A percentile compares a stretch with the other conserved stretches of the same genome.
Evolutionary conservation across 37 sponge, comb jelly and placozoan species (phyloP).

Genomic region (Sycon ciliatum): DNA sequence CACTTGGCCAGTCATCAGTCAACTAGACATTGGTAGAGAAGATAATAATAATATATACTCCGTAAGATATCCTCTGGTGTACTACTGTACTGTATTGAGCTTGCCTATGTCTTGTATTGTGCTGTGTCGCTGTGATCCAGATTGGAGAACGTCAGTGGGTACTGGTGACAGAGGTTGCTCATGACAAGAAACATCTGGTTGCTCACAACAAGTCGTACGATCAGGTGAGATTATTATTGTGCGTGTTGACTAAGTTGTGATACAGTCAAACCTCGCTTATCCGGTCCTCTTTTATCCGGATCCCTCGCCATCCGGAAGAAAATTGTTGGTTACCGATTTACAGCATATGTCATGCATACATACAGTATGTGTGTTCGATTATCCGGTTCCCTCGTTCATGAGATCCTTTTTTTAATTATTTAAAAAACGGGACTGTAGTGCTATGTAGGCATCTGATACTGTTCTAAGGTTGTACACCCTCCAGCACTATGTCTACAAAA

Average conservation of each 20-base stretch:
- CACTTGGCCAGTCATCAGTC: too few species aligned
- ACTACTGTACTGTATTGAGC: neutral
- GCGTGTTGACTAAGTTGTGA: neutral
- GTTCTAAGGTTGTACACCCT: conserved; percentile 2
- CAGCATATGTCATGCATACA: too few species aligned
- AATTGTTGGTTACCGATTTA: too few species aligned
- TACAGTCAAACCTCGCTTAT: too few species aligned
- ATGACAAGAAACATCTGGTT: conserved; percentile 65
- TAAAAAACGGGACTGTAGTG: neutral
- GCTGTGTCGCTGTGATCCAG: conserved; percentile 13
- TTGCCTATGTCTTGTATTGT: conserved; percentile 6
- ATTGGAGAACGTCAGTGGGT: conserved; percentile 55
- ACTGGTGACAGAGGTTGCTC: conserved; percentile 78
- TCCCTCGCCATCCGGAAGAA: too few species aligned
- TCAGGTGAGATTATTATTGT: conserved; percentile 61
- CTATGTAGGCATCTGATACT: neutral
- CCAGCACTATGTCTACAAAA: too few species aligned
- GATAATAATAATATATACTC: too few species aligned
- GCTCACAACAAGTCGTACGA: conserved; percentile 93
- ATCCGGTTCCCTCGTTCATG: too few species aligned
- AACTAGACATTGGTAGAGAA: too few species aligned
- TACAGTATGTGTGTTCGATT: too few species aligned
- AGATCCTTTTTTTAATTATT: neutral
- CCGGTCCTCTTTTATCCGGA: too few species aligned
- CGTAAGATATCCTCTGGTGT: too few species aligned